A percentile compares a stretch with the other conserved stretches of the same genome.
Conservation (phyloP, 2,113 vertebrate genomes). For the Pterocles burchelli region DNA sequence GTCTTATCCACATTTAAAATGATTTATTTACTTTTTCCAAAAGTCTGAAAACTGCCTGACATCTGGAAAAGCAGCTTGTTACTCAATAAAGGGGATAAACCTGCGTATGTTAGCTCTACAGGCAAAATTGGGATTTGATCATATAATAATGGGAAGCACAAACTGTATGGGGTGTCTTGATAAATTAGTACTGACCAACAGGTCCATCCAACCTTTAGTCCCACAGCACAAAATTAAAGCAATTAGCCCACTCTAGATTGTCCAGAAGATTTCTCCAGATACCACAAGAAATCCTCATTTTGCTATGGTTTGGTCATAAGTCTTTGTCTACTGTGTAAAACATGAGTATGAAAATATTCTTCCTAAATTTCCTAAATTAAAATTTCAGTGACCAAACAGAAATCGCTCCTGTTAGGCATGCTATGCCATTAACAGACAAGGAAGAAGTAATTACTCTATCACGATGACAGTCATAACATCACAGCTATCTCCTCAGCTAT, state of each 20-base stretch:
- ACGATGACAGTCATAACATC: neutral
- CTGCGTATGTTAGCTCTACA: neutral
- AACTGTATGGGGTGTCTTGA: neutral
- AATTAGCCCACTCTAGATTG: neutral
- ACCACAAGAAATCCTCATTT: neutral
- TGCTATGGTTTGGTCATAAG: neutral
- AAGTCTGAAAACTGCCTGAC: neutral
- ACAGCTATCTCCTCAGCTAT: constrained; percentile 8
- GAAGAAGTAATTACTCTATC: constrained; percentile 16
- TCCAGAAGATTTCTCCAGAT: neutral
- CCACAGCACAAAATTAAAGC: neutral
- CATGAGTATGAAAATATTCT: neutral
- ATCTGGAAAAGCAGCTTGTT: neutral
- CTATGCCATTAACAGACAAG: neutral
- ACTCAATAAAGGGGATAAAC: neutral
- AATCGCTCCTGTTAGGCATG: neutral
- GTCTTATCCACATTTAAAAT: neutral
- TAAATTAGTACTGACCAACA: neutral
- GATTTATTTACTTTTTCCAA: neutral
- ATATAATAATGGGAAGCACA: neutral
- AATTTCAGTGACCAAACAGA: neutral
- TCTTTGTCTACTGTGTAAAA: neutral
- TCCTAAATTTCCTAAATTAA: neutral
- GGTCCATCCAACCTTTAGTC: neutral
- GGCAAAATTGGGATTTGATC: neutral